Conservation (phyloP, 2,113 vertebrate species). For the Pyxicephalus adspersus region DNA sequence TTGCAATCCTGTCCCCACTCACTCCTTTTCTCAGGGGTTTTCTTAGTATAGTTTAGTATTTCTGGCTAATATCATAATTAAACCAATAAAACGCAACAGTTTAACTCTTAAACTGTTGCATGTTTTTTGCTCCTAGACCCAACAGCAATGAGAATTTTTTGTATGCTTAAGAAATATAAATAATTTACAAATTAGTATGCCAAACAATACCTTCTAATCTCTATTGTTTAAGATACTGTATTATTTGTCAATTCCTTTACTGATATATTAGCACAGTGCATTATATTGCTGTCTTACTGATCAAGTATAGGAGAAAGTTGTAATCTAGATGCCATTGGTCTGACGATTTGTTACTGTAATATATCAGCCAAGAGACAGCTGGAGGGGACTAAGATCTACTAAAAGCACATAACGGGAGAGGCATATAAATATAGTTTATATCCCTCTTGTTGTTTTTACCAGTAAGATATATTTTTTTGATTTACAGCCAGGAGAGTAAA, state of each 20-base stretch:
- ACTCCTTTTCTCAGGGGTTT: no score
- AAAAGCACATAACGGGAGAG: constrained; percentile 41
- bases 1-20: no score
- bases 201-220: constrained; percentile 39
- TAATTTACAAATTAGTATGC: neutral
- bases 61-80: no score
- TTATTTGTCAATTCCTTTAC: constrained; percentile 25
- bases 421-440: constrained; percentile 54
- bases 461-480: constrained; percentile 44
- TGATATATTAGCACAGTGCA: constrained; percentile 32
- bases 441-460: constrained; percentile 49
- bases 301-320: constrained; percentile 46
- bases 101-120: no score
- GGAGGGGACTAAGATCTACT: constrained; percentile 53
- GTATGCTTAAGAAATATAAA: constrained; percentile 1
- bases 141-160: neutral
- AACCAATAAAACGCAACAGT: no score
- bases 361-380: constrained; percentile 45
- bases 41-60: no score
- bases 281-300: constrained; percentile 38
- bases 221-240: constrained; percentile 25
- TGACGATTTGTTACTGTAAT: constrained; percentile 50
- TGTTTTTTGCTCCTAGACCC: no score
- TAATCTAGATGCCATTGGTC: constrained; percentile 53
- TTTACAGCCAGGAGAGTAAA: constrained; percentile 44